A percentile compares a stretch with the other conserved stretches of the same genome.
phyloP scores from a whole-genome alignment of 2,888 invertebrate species.

The Lamproptera curius region DNA sequence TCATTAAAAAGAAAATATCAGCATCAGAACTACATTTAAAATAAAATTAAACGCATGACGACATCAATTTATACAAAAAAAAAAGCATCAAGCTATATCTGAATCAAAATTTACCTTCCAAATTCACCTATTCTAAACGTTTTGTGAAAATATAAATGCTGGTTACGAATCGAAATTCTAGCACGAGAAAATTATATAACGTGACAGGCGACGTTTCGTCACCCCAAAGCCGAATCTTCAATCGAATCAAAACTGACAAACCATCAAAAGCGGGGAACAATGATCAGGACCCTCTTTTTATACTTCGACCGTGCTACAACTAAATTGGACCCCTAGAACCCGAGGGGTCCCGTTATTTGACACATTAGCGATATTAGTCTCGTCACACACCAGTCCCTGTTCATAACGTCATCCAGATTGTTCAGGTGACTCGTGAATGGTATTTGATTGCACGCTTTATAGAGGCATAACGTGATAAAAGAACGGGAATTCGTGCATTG shows the following conservation, averaged over 20 bases:
- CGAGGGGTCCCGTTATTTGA: conserved; percentile 59
- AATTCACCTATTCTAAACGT: background rate
- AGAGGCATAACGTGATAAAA: background rate
- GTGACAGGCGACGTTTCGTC: conserved; percentile 19
- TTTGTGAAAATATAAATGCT: background rate
- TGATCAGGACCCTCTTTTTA: conserved; percentile 55
- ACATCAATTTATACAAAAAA: too few species aligned
- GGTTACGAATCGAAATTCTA: too few species aligned
- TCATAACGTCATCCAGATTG: conserved; percentile 32
- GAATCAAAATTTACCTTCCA: too few species aligned
- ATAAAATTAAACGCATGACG: too few species aligned
- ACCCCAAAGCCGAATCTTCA: conserved; percentile 24
- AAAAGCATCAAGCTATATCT: too few species aligned
- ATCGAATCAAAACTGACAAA: conserved; percentile 48
- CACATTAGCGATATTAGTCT: conserved; percentile 42
- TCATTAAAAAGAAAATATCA: too few species aligned
- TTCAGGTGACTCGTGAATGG: conserved; percentile 20
- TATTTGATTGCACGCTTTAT: background rate
- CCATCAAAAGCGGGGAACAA: conserved; percentile 49
- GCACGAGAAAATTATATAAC: conserved; percentile 7
- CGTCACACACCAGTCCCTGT: conserved; percentile 33
- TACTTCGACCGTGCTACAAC: conserved; percentile 62
- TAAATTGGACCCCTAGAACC: conserved; percentile 58
- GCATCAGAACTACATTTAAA: too few species aligned
- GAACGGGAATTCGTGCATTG: background rate